Base-by-base conservation (phyloP, 1,140 invertebrate species). In the Trichoplusia ni region DNA sequence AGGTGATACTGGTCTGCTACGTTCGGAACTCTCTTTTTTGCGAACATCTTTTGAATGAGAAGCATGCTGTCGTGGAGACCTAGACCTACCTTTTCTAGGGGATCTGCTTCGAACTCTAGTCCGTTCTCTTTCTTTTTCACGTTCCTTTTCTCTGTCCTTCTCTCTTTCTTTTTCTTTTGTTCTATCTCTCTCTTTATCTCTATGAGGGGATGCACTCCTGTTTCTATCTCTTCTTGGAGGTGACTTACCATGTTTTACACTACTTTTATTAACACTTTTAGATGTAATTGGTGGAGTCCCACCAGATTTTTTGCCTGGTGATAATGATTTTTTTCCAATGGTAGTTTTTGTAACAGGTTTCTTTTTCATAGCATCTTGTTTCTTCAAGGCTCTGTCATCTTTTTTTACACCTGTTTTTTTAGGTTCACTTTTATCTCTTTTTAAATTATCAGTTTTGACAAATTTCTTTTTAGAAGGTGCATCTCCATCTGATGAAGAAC, bases 401-500 rank as follows among this genome's bases (percentile, higher is more conserved):
- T 91, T 91, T 72, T 91, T 91, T 13, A 81, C 16, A 38, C 31
- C 69, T 44, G 64, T 61, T 73, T 86, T 89, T 69, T 91, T 91
- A 33, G 62, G 56, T 60, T 83, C 86, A 78, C 71, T 81, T 79
- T 91, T 91, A 64, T 90, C 90, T 68, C 81, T 84, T 82, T 91
- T 91, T 6, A 79, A 25, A 16, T 69, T 35, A 62, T 90, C 86
- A 69, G 21, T 79, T 84, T 91, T 91, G 27, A 82, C 21, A 65
- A 86, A 76, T 72, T 91, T 91, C 69, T 90, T 91, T 71, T 91
- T 91, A n/a, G 82, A 66, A 37, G 85, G 84, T 16, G 75, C 76
- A 68, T 91, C 89, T 56, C 89, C 88, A 69, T 90, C 90, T 35
- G 90, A 91, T 46, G 90, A 91, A 18, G 90, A 90, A 75, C 90